phyloP scores from a whole-genome alignment of 2,797 vertebrate species.

The Margarornis squamiger region DNA sequence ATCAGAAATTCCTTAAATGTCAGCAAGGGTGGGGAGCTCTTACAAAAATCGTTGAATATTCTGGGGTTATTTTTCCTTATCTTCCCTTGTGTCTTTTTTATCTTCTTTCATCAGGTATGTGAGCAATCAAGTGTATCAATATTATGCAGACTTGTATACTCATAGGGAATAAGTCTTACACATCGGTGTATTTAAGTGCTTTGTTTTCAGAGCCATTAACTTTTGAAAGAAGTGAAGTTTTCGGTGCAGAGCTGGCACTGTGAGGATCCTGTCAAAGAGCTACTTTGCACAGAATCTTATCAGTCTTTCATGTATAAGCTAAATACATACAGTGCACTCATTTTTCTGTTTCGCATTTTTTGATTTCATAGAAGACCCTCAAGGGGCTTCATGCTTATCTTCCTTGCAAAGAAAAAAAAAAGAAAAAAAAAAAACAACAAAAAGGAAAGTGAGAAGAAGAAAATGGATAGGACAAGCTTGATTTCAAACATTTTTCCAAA shows the following conservation, averaged over 20 bases:
- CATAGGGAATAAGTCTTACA: background rate
- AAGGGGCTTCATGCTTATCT: background rate
- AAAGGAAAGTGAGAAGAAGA: background rate
- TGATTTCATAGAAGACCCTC: background rate
- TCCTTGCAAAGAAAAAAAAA: background rate
- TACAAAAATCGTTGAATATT: background rate
- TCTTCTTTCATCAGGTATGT: background rate
- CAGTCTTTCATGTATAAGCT: background rate
- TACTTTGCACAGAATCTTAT: background rate
- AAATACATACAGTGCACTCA: fast-evolving
- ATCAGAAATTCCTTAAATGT: conserved; percentile 39
- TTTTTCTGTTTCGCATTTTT: background rate
- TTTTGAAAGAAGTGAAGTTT: background rate
- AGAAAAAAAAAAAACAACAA: no score
- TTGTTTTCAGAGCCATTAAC: background rate
- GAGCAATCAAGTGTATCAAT: background rate
- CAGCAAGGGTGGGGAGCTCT: conserved; percentile 3
- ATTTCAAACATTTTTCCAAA: background rate
- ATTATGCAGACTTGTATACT: background rate
- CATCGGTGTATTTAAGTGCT: background rate
- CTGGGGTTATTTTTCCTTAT: background rate
- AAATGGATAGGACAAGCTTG: background rate
- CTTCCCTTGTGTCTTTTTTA: background rate
- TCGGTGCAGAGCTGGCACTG: background rate
- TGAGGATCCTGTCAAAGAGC: background rate